Conservation (phyloP, 2,797 vertebrate species). For the Setipinna tenuifilis region DNA sequence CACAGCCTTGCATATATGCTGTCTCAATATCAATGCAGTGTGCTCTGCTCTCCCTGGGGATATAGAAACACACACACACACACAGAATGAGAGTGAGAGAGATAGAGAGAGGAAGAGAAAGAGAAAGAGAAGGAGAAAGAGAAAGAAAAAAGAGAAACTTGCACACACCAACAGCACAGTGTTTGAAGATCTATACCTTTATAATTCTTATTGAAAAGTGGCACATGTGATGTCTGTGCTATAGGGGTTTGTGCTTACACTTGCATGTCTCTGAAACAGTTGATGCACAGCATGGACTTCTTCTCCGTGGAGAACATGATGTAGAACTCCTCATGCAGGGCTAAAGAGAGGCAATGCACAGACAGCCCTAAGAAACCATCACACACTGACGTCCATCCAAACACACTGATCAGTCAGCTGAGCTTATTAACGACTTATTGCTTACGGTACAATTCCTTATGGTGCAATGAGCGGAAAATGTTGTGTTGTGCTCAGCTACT, state of each 20-base stretch:
- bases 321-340: slow-evolving; percentile 88
- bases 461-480: not conserved
- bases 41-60: slow-evolving; percentile 84
- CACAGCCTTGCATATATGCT: slow-evolving; percentile 89
- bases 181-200: not conserved
- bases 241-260: slow-evolving; percentile 76
- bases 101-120: not conserved
- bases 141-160: not conserved
- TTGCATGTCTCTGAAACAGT: slow-evolving; percentile 96
- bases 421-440: no score
- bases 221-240: not conserved
- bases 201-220: not conserved
- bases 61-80: slow-evolving; percentile 35
- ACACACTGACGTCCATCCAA: not conserved
- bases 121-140: not conserved
- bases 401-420: not conserved
- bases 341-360: slow-evolving; percentile 64
- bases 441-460: not conserved
- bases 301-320: slow-evolving; percentile 95
- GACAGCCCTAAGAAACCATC: no score
- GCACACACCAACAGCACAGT: not conserved
- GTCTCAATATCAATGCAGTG: slow-evolving; percentile 97
- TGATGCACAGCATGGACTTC: slow-evolving; percentile 94
- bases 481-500: not conserved
- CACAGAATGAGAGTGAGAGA: no score